phyloP scores from a whole-genome alignment of 92 coral and sea anemone genomes.

The Epizoanthus ramosus region DNA sequence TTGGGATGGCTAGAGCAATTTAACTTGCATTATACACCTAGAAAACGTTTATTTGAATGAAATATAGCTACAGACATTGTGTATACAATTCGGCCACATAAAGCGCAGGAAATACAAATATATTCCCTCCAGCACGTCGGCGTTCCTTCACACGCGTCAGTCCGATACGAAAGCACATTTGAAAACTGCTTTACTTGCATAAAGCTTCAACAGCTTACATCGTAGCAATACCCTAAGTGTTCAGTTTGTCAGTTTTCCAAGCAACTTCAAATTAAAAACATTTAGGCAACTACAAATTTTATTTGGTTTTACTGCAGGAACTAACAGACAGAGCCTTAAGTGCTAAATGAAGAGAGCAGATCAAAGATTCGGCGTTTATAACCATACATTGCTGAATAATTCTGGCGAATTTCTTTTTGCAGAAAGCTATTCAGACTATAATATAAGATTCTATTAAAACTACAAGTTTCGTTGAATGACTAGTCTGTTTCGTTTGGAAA shows the following conservation, averaged over 20 bases:
- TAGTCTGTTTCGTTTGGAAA: no score
- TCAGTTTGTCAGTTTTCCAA: neutral
- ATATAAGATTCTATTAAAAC: no score
- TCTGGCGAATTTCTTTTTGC: no score
- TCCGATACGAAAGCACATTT: neutral
- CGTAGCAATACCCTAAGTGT: neutral
- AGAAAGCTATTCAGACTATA: no score
- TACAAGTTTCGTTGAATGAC: no score
- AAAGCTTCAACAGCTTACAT: neutral
- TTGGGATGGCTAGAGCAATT: neutral
- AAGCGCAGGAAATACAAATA: conserved; percentile 1
- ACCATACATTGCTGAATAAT: neutral
- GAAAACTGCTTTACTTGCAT: neutral
- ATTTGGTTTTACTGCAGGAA: conserved; percentile 1
- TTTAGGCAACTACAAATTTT: neutral
- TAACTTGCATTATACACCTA: conserved; percentile 24
- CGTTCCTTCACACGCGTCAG: conserved; percentile 34
- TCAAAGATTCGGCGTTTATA: neutral
- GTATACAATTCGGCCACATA: conserved; percentile 31
- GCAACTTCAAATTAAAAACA: neutral
- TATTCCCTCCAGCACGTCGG: neutral
- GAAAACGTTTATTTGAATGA: conserved; percentile 33
- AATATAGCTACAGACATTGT: conserved; percentile 21
- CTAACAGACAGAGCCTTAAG: neutral
- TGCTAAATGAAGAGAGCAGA: neutral